Percentiles rank a stretch among this genome's conserved stretches.
Evolutionary conservation across 2,797 vertebrate genomes (phyloP).

Genomic region (Pipistrellus nathusii): DNA sequence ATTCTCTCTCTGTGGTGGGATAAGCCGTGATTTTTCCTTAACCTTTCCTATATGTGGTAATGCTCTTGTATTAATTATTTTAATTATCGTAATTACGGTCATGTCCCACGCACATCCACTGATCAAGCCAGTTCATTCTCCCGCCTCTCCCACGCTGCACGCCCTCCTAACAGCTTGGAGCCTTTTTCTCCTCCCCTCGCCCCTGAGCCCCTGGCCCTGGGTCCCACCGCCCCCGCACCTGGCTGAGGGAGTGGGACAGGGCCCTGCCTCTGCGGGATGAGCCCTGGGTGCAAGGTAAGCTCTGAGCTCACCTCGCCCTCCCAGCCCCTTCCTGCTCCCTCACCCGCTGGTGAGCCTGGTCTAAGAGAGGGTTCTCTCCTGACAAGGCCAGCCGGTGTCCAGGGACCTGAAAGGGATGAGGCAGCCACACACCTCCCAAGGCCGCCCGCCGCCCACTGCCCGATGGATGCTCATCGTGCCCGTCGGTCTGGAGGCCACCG

Average conservation of each 20-base stretch:
- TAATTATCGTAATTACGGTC: background rate
- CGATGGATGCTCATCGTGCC: background rate
- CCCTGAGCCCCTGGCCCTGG: background rate
- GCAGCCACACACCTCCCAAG: background rate
- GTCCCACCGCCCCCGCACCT: no score
- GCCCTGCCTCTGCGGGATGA: background rate
- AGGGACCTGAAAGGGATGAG: background rate
- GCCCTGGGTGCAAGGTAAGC: background rate
- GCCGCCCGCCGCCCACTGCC: background rate
- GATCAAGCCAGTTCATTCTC: background rate
- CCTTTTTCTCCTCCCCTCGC: background rate
- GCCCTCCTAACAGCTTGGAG: background rate
- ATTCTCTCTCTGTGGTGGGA: background rate
- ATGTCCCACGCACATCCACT: background rate
- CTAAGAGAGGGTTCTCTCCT: background rate
- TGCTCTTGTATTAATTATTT: background rate
- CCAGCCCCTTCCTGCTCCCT: fast-evolving
- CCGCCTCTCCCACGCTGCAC: background rate
- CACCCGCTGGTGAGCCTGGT: background rate
- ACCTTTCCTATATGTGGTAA: background rate
- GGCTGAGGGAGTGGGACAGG: fast-evolving
- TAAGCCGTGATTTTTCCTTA: background rate
- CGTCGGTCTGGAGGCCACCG: background rate
- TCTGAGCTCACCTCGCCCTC: background rate
- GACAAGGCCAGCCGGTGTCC: background rate